Evolutionary conservation across 2,888 invertebrate genomes (phyloP).

Genomic region (Hirtodrosophila alboralis): DNA sequence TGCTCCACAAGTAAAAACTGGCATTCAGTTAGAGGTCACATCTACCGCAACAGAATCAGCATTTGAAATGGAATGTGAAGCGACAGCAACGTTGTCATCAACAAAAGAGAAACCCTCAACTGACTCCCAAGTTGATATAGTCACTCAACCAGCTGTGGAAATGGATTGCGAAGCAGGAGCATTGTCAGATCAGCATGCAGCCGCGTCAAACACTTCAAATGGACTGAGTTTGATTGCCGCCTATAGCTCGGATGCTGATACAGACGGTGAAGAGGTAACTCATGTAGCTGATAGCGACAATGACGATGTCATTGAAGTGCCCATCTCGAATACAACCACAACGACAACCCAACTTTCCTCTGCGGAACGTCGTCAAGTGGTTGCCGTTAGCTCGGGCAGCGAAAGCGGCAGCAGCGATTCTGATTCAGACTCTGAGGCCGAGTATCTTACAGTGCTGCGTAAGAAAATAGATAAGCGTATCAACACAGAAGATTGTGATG

Average conservation of each 20-base stretch:
- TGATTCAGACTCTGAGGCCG: constrained; percentile 69
- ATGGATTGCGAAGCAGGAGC: background rate
- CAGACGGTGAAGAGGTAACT: constrained; percentile 38
- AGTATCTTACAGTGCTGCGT: constrained; percentile 71
- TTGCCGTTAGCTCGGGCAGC: constrained; percentile 70
- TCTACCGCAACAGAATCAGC: too few species aligned
- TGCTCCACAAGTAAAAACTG: too few species aligned
- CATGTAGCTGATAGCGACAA: constrained; percentile 43
- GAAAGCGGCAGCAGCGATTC: constrained; percentile 60
- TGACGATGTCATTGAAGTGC: constrained; percentile 74
- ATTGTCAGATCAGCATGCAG: background rate
- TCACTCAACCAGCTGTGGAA: background rate
- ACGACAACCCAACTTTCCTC: constrained; percentile 8
- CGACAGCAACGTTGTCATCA: too few species aligned
- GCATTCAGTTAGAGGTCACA: too few species aligned
- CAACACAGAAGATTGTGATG: constrained; percentile 68
- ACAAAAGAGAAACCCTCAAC: background rate
- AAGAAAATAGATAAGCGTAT: constrained; percentile 74
- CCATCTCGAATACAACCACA: constrained; percentile 29
- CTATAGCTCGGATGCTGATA: constrained; percentile 72
- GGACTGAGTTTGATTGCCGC: constrained; percentile 77
- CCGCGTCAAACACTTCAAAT: constrained; percentile 22
- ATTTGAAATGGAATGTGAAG: too few species aligned
- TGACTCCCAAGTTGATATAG: too few species aligned
- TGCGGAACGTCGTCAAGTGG: constrained; percentile 59